Evolutionary conservation across 2,797 vertebrate genomes (phyloP).

Genomic region (Thaleichthys pacificus): DNA sequence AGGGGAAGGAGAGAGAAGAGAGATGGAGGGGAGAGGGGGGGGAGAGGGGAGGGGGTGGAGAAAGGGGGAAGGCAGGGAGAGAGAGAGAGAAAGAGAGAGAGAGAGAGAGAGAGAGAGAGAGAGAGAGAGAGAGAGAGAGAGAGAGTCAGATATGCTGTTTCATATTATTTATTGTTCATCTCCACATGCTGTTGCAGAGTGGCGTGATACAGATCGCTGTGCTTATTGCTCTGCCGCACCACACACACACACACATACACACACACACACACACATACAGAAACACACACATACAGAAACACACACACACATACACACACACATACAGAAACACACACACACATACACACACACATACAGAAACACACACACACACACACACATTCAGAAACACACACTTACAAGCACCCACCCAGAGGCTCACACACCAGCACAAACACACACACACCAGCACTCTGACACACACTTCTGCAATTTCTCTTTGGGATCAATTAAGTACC

Average conservation of each 20-base stretch:
- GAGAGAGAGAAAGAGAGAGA: background rate
- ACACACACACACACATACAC: background rate
- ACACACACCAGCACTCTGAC: background rate
- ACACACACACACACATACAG: background rate
- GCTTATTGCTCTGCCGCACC: background rate
- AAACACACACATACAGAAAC: background rate
- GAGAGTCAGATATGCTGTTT: background rate
- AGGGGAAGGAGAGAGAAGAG: background rate
- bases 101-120: no score
- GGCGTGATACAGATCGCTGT: background rate
- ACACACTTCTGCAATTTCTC: background rate
- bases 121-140: background rate
- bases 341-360: background rate
- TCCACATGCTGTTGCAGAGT: background rate
- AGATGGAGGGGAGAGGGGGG: background rate
- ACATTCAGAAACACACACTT: background rate
- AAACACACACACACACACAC: background rate
- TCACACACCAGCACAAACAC: no score
- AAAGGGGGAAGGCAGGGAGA: constrained; percentile 16
- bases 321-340: no score
- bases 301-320: background rate
- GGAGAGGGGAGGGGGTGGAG: background rate
- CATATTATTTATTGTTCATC: background rate
- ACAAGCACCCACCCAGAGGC: no score
- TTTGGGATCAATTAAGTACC: no score